Conservation (phyloP, 2,888 invertebrate genomes). For the Laspeyria flexula region DNA sequence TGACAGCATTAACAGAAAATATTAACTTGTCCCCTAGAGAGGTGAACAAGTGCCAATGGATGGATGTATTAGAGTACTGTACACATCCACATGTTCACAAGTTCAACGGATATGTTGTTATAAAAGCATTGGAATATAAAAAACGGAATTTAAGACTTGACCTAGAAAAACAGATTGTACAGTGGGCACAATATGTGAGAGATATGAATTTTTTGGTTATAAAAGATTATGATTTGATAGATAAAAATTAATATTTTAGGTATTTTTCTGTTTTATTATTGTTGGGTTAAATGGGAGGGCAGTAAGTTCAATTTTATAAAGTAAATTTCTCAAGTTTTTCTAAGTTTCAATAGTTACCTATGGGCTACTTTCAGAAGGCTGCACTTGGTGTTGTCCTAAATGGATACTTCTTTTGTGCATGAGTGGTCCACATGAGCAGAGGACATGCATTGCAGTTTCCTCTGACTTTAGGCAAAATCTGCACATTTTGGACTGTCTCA, state of each 20-base stretch:
- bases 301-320: not conserved
- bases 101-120: slow-evolving; percentile 88
- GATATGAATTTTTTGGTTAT: slow-evolving; percentile 69
- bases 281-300: not conserved
- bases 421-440: too few relatives aligned
- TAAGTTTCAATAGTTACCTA: too few relatives aligned
- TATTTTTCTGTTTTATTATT: not conserved
- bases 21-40: slow-evolving; percentile 91
- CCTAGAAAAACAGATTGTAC: slow-evolving; percentile 80
- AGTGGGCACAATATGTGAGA: slow-evolving; percentile 64
- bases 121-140: slow-evolving; percentile 88
- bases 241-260: not conserved
- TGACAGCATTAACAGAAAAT: slow-evolving; percentile 88
- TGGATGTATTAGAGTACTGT: slow-evolving; percentile 90
- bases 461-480: too few relatives aligned
- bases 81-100: slow-evolving; percentile 90
- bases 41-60: slow-evolving; percentile 92
- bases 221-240: slow-evolving; percentile 41
- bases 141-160: slow-evolving; percentile 86
- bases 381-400: too few relatives aligned
- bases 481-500: too few relatives aligned
- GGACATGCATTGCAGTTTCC: too few relatives aligned
- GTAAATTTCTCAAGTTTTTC: too few relatives aligned
- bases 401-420: too few relatives aligned
- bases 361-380: too few relatives aligned